Evolutionary conservation across 2,888 invertebrate genomes (phyloP).

Genomic region (Petrolisthes manimaculis): DNA sequence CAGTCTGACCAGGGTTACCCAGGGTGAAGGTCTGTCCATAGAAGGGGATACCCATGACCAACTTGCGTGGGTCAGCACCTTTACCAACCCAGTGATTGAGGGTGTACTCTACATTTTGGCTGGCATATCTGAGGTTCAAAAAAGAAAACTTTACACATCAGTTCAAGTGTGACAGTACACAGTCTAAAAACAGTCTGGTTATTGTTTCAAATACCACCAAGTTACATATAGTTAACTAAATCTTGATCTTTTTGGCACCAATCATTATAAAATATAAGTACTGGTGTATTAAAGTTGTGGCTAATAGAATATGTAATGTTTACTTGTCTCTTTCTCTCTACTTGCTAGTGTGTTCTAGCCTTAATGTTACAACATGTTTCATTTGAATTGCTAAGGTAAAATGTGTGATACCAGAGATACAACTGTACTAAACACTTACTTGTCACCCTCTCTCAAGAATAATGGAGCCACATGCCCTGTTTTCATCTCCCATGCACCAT

Average conservation of each 20-base stretch:
- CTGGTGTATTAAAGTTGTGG: too few relatives aligned
- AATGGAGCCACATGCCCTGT: slow-evolving; percentile 88
- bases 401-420: too few relatives aligned
- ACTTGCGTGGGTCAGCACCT: slow-evolving; percentile 84
- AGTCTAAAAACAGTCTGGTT: too few relatives aligned
- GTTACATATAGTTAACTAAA: too few relatives aligned
- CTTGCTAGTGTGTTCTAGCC: background rate
- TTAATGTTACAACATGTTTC: too few relatives aligned
- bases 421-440: slow-evolving; percentile 39
- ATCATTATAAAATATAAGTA: too few relatives aligned
- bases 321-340: background rate
- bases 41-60: slow-evolving; percentile 89
- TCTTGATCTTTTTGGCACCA: too few relatives aligned
- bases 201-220: too few relatives aligned
- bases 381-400: too few relatives aligned
- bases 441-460: slow-evolving; percentile 41
- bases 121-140: slow-evolving; percentile 41
- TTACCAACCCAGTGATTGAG: slow-evolving; percentile 89
- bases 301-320: background rate
- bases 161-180: too few relatives aligned
- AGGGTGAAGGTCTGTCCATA: slow-evolving; percentile 89
- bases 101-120: slow-evolving; percentile 75
- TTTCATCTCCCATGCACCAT: slow-evolving; percentile 86
- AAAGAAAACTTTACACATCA: background rate
- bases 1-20: slow-evolving; percentile 73